Percentiles rank a stretch among this genome's conserved stretches.
Conservation (phyloP, 2,888 invertebrate genomes). For the Deilephila elpenor region DNA sequence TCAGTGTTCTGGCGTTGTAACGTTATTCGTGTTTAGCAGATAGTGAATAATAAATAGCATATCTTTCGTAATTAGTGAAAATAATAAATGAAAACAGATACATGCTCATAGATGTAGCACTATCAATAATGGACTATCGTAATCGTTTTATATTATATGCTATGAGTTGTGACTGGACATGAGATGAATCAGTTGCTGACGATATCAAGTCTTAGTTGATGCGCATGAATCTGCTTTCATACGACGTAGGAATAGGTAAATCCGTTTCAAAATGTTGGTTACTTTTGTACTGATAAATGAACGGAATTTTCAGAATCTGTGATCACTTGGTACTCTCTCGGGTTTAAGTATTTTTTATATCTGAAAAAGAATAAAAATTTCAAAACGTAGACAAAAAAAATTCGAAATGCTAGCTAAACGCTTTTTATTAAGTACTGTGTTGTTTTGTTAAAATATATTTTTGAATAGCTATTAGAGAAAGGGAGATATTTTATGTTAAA, state of each 20-base stretch:
- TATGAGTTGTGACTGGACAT: constrained; percentile 38
- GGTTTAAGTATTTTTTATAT: constrained; percentile 78
- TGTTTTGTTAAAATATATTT: constrained; percentile 56
- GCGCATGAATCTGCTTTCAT: constrained; percentile 76
- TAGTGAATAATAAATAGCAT: constrained; percentile 65
- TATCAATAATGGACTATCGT: constrained; percentile 17
- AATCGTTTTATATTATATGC: constrained; percentile 12
- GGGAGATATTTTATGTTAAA: constrained; percentile 33
- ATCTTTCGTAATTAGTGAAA: constrained; percentile 62
- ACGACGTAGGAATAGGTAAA: constrained; percentile 68
- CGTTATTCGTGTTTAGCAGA: constrained; percentile 51
- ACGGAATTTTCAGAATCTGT: constrained; percentile 81
- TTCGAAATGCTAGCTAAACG: constrained; percentile 63
- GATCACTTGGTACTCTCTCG: constrained; percentile 84
- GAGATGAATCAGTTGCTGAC: constrained; percentile 38
- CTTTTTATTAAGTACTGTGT: constrained; percentile 55
- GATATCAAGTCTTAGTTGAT: constrained; percentile 37
- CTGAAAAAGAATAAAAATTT: constrained; percentile 62
- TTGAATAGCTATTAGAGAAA: constrained; percentile 28
- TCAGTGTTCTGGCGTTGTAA: constrained; percentile 69
- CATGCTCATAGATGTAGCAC: constrained; percentile 62
- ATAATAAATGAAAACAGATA: constrained; percentile 62
- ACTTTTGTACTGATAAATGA: constrained; percentile 74
- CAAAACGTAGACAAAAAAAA: constrained; percentile 54
- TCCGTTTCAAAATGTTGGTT: constrained; percentile 74